Conservation (phyloP, 2,113 vertebrate genomes). For the Regulus satrapa region DNA sequence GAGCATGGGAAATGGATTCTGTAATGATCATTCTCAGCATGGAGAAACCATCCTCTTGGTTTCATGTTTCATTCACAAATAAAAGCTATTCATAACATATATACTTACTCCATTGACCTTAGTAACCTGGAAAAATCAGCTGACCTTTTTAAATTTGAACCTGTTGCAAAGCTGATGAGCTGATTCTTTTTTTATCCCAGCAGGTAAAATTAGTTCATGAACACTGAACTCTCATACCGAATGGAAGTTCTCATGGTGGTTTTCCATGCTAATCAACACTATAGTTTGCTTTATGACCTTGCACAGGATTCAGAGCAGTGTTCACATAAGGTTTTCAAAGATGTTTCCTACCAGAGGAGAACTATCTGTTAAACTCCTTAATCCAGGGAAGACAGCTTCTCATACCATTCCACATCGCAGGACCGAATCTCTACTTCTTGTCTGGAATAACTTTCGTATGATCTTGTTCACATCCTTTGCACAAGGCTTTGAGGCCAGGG, state of each 20-base stretch:
- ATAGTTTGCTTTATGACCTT: background rate
- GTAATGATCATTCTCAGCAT: background rate
- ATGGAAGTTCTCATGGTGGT: background rate
- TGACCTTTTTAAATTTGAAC: background rate
- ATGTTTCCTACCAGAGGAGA: background rate
- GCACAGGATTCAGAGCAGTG: background rate
- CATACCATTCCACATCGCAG: background rate
- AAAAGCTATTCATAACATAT: background rate
- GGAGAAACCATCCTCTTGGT: accelerated
- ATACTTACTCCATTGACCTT: background rate
- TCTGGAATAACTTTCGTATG: background rate
- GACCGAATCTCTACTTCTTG: background rate
- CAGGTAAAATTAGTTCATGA: background rate
- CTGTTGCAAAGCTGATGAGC: background rate
- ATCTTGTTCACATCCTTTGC: background rate
- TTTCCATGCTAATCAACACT: background rate
- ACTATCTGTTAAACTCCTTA: background rate
- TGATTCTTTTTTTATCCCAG: background rate
- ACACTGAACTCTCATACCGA: background rate
- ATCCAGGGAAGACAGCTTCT: background rate
- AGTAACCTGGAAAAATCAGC: background rate
- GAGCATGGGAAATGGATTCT: background rate
- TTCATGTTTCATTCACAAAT: background rate
- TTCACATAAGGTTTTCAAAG: background rate
- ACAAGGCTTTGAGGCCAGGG: background rate